These are phyloP conservation scores for Myotis davidii DNA, from an alignment of 2,113 vertebrate species.

Conservation along the genomic window DNA sequence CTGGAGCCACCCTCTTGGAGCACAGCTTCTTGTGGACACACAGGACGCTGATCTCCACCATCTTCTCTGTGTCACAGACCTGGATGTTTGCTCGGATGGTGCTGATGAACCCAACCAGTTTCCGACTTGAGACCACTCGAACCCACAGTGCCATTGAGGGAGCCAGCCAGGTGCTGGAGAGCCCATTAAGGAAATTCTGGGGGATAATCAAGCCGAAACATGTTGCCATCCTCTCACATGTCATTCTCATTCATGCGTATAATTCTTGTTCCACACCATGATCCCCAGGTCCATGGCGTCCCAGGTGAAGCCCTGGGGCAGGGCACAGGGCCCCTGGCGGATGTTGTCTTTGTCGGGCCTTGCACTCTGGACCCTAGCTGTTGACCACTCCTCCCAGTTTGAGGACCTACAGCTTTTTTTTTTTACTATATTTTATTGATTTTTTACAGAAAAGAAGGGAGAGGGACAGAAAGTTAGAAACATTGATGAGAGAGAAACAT, in stretches of 20 bases:
- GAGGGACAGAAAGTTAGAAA: too few relatives aligned
- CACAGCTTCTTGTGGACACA: conserved; percentile 98
- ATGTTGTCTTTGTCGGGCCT: neutral
- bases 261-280: neutral
- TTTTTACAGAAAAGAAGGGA: too few relatives aligned
- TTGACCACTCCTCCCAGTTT: conserved; percentile 87
- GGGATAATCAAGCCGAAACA: neutral
- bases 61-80: conserved; percentile 85
- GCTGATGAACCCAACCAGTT: conserved; percentile 97
- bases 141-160: conserved; percentile 98
- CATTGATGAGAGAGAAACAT: too few relatives aligned
- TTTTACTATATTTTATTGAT: too few relatives aligned
- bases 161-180: conserved; percentile 95
- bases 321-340: neutral
- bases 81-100: conserved; percentile 92
- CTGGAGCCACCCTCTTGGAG: conserved; percentile 95
- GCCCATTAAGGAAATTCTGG: conserved; percentile 83
- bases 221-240: neutral
- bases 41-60: conserved; percentile 98
- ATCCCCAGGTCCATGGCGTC: neutral
- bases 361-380: neutral
- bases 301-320: neutral
- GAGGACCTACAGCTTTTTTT: conserved; percentile 93
- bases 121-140: conserved; percentile 95
- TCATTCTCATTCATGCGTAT: neutral